Evolutionary conservation across 2,113 vertebrate genomes (phyloP).

Genomic region (Brienomyrus brachyistius): DNA sequence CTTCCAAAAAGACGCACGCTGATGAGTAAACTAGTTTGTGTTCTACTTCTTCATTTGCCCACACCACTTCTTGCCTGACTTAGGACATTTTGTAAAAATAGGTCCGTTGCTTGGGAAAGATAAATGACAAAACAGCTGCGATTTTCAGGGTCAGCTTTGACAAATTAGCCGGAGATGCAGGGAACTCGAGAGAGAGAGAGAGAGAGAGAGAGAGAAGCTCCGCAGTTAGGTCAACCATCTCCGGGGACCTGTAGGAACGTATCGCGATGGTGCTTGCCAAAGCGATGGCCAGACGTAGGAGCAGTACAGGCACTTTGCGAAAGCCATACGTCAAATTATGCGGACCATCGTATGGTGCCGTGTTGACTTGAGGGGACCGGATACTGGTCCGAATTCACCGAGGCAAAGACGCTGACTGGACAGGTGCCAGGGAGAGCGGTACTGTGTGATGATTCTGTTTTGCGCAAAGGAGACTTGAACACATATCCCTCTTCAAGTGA

Average conservation of each 20-base stretch:
- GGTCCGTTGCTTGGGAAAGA: slow-evolving; percentile 39
- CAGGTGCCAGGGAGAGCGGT: background rate
- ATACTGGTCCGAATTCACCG: background rate
- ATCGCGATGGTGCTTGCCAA: background rate
- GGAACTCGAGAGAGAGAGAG: slow-evolving; percentile 47
- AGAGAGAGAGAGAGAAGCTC: slow-evolving; percentile 50
- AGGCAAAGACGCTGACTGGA: background rate
- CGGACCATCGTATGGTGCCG: background rate
- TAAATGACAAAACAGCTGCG: slow-evolving; percentile 34
- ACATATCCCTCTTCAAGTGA: background rate
- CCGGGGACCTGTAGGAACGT: slow-evolving; percentile 30
- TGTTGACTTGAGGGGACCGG: background rate
- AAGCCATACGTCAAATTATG: background rate
- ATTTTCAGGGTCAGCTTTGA: slow-evolving; percentile 62
- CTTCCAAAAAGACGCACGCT: background rate
- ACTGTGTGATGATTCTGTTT: background rate
- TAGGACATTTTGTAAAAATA: slow-evolving; percentile 49
- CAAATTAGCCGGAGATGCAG: slow-evolving; percentile 58
- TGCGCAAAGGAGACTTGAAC: background rate
- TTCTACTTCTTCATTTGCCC: slow-evolving; percentile 34
- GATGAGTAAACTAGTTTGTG: slow-evolving; percentile 24
- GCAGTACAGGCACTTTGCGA: background rate
- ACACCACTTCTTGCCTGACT: background rate
- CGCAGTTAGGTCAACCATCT: slow-evolving; percentile 57
- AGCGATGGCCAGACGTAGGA: slow-evolving; percentile 14